These are phyloP conservation scores for Cynopterus sphinx DNA, from an alignment of 2,797 vertebrate species.

Conservation along the genomic window DNA sequence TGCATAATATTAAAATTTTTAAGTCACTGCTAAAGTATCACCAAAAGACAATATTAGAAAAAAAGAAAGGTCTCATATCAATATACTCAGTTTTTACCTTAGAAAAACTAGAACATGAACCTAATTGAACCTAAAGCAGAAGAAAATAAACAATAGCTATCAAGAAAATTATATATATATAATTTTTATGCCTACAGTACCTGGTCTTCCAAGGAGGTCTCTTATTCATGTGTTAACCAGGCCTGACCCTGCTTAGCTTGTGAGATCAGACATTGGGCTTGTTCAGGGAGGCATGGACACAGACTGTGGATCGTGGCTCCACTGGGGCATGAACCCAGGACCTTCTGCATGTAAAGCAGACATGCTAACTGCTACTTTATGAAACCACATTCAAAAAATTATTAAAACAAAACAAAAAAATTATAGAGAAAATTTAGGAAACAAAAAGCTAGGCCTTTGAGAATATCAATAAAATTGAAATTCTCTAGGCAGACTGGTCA, in stretches of 20 bases:
- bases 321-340: too few species aligned
- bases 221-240: too few species aligned
- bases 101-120: neutral
- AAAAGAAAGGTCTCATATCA: neutral
- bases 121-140: neutral
- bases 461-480: neutral
- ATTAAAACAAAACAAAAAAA: neutral
- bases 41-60: neutral
- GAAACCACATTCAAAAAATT: neutral
- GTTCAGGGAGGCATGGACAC: too few species aligned
- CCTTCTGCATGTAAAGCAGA: too few species aligned
- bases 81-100: neutral
- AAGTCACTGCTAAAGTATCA: neutral
- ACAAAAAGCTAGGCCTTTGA: neutral
- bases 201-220: too few species aligned
- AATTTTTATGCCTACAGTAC: too few species aligned
- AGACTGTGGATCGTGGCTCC: too few species aligned
- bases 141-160: neutral
- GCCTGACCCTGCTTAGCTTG: too few species aligned
- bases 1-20: neutral
- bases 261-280: too few species aligned
- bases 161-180: neutral
- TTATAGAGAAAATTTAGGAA: neutral
- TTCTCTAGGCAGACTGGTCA: neutral
- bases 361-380: too few species aligned